A percentile compares a stretch with the other conserved stretches of the same genome.
Conservation (phyloP, 2,888 invertebrate species). For the Drosophila pseudotalamancana region DNA sequence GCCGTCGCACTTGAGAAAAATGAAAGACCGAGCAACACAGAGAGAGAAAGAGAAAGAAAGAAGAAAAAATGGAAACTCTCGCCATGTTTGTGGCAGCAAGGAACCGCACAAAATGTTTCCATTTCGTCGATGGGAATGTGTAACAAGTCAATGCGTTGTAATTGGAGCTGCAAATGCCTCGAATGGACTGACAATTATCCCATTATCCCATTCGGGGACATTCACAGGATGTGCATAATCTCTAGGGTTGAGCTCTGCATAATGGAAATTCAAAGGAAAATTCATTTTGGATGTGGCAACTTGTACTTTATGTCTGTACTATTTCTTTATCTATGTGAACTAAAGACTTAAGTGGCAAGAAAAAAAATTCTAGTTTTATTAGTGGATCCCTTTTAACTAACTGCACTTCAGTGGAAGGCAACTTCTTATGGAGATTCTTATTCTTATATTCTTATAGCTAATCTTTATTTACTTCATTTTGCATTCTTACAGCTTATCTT, state of each 20-base stretch:
- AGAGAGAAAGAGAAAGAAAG: too few species aligned
- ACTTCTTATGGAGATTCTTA: too few species aligned
- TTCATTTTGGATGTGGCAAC: background rate
- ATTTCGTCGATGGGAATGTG: constrained; percentile 14
- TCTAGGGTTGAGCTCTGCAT: constrained; percentile 12
- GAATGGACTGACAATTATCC: constrained; percentile 43
- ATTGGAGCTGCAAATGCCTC: constrained; percentile 62
- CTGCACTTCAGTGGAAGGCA: too few species aligned
- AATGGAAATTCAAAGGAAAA: background rate
- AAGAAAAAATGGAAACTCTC: constrained; percentile 31
- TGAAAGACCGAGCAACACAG: constrained; percentile 12
- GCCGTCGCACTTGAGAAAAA: constrained; percentile 54
- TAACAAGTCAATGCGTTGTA: constrained; percentile 50
- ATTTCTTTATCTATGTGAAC: background rate
- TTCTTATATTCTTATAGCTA: too few species aligned
- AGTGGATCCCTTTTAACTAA: too few species aligned
- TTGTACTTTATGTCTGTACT: background rate
- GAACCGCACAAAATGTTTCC: constrained; percentile 40
- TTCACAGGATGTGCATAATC: constrained; percentile 39
- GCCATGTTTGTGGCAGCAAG: constrained; percentile 57
- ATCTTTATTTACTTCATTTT: too few species aligned
- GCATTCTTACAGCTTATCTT: too few species aligned
- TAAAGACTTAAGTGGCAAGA: background rate
- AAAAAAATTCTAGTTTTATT: too few species aligned
- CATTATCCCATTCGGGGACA: constrained; percentile 36